Conservation (phyloP, 2,888 invertebrate species). For the Agonopterix heracliana region DNA sequence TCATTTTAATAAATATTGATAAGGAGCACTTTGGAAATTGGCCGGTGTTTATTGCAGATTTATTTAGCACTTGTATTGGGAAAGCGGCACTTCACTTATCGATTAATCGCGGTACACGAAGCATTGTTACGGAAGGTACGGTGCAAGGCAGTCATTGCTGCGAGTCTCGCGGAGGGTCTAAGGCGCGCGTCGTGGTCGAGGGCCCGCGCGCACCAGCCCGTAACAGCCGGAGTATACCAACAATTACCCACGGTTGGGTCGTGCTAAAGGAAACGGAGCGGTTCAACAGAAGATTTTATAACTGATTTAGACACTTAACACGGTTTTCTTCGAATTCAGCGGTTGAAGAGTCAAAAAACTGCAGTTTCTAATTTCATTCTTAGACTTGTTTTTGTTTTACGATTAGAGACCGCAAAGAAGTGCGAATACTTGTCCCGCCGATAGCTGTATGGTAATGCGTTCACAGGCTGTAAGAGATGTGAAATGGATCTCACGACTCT, state of each 20-base stretch:
- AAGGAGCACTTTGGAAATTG: conserved; percentile 41
- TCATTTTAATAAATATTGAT: conserved; percentile 60
- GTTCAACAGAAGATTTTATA: conserved; percentile 44
- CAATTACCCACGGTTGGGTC: conserved; percentile 67
- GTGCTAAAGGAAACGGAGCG: conserved; percentile 52
- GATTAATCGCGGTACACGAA: conserved; percentile 60
- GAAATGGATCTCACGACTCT: conserved; percentile 63
- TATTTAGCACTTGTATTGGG: conserved; percentile 54
- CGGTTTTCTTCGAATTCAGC: conserved; percentile 14
- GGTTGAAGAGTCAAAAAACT: conserved; percentile 5
- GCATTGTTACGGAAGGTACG: conserved; percentile 51
- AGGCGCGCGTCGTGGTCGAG: conserved; percentile 59
- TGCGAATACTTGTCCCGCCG: conserved; percentile 30
- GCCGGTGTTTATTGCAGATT: conserved; percentile 43
- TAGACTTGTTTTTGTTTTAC: background rate
- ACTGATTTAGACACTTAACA: conserved; percentile 33
- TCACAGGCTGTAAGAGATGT: conserved; percentile 32
- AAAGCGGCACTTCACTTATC: conserved; percentile 63
- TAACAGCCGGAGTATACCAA: conserved; percentile 64
- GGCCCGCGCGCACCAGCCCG: conserved; percentile 67
- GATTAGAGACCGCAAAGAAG: conserved; percentile 7
- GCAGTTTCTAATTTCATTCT: conserved; percentile 1
- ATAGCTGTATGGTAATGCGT: conserved; percentile 36
- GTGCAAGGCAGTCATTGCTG: conserved; percentile 60
- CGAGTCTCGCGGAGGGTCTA: conserved; percentile 61